Conservation (phyloP, 2,888 invertebrate species). For the Gibbula magus region DNA sequence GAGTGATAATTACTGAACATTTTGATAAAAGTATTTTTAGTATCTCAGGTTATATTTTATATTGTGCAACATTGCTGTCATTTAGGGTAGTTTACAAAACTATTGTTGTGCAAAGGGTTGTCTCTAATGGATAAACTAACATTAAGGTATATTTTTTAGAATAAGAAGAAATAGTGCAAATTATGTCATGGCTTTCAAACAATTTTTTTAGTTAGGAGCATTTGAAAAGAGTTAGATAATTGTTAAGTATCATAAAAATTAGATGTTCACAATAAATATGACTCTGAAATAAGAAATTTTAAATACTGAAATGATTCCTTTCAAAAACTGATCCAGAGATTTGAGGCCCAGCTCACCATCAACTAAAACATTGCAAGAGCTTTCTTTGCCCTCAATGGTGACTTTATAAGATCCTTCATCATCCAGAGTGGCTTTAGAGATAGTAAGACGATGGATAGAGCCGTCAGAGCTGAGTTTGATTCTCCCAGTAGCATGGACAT, state of each 20-base stretch:
- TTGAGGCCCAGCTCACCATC: slow-evolving; percentile 51
- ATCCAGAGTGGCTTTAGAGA: slow-evolving; percentile 63
- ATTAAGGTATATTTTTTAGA: too few relatives aligned
- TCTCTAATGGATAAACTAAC: too few relatives aligned
- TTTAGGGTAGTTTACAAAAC: too few relatives aligned
- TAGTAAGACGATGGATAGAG: slow-evolving; percentile 63
- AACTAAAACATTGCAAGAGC: slow-evolving; percentile 64
- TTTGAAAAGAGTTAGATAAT: neutral
- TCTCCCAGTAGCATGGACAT: slow-evolving; percentile 57
- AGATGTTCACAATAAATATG: neutral
- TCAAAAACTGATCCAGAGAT: neutral
- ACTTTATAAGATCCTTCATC: slow-evolving; percentile 74
- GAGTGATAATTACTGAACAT: too few relatives aligned
- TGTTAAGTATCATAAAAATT: neutral
- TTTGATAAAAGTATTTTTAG: too few relatives aligned
- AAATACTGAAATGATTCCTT: neutral
- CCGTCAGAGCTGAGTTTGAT: slow-evolving; percentile 63
- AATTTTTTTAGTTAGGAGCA: too few relatives aligned
- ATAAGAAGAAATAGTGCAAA: too few relatives aligned
- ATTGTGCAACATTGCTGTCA: too few relatives aligned
- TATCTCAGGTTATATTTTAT: too few relatives aligned
- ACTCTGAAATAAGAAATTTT: neutral
- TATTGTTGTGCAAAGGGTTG: too few relatives aligned
- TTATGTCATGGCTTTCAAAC: too few relatives aligned
- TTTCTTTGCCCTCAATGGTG: slow-evolving; percentile 62